Conservation (phyloP, 2,888 invertebrate genomes). For the Drosophila mercatorum region DNA sequence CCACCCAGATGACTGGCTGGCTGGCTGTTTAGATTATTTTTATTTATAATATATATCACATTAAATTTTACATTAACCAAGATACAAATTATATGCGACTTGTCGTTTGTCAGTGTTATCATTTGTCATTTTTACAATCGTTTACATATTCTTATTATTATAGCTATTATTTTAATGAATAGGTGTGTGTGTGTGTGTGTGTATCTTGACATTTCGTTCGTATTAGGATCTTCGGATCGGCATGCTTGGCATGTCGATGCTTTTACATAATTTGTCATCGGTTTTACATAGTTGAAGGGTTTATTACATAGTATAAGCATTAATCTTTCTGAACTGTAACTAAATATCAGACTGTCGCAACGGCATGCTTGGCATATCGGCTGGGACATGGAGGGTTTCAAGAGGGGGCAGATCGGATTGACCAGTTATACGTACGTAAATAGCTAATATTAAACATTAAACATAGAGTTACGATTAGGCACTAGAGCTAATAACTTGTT, state of each 20-base stretch:
- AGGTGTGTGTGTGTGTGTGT: background rate
- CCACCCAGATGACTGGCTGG: background rate
- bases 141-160: constrained; percentile 4
- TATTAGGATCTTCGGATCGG: constrained; percentile 19
- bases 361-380: constrained; percentile 50
- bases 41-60: constrained; percentile 80
- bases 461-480: constrained; percentile 58
- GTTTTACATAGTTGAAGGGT: constrained; percentile 9
- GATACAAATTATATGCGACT: constrained; percentile 67
- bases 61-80: constrained; percentile 78
- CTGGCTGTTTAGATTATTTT: constrained; percentile 1
- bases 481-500: constrained; percentile 61
- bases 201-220: constrained; percentile 29
- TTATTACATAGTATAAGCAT: constrained; percentile 6
- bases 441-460: constrained; percentile 59
- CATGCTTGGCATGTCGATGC: constrained; percentile 49
- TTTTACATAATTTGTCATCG: constrained; percentile 12
- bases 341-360: constrained; percentile 20
- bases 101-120: constrained; percentile 48
- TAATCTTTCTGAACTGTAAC: constrained; percentile 24
- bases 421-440: constrained; percentile 54
- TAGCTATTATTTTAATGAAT: constrained; percentile 1
- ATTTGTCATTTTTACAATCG: constrained; percentile 45
- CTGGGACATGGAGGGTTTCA: constrained; percentile 22
- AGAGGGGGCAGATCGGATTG: constrained; percentile 17